Base-by-base conservation (phyloP, 2,888 invertebrate genomes). In the Chymomyza procnemis region DNA sequence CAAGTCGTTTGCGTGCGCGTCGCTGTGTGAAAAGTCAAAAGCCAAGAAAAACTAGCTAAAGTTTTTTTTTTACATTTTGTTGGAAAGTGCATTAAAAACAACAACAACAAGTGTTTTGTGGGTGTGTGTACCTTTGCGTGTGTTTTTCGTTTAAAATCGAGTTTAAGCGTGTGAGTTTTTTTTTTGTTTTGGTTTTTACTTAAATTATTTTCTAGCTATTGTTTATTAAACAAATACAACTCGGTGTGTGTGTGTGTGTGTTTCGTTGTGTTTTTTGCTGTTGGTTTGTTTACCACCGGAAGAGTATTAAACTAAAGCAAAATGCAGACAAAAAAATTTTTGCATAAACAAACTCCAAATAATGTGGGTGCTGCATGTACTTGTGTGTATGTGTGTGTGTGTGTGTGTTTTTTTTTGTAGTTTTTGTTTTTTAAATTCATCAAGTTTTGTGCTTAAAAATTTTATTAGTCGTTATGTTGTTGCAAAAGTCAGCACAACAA, bases 11-110 rank as follows among this genome's bases (percentile, higher is more conserved):
- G 12, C 34, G 34, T 12, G 34, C 34, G 34, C 34, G 9, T 12
- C 6, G 34, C 12, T n/a, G n/a, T n/a, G n/a, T n/a, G n/a, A n/a
- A n/a, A n/a, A 41, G 4, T 26, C 4, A 26, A 26, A 26, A 26
- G 4, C n/a, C n/a, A n/a, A 30, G 30, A 30, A 41, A 41, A 41
- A 41, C 34, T 41, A 12, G 26, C 26, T n/a, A n/a, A 12, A 41
- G 3, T 75, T 76, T 75, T 67, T 73, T 67, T 67, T 64, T 65
- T 65, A 26, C 26, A n/a, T 68, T 60, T 58, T 47, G 19, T 76
- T 76, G 76, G 70, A 76, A 75, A 75, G 76, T 76, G 75, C 73
- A 75, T 52, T 65, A 68, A n/a, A n/a, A n/a, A 72, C 72, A 66
- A 74, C 69, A 73, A 55, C 62, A 69, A 50, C 69, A 56, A 67